These are phyloP conservation scores for Atrina japonica DNA, from an alignment of 2,888 invertebrate genomes.

Conservation along the genomic window DNA sequence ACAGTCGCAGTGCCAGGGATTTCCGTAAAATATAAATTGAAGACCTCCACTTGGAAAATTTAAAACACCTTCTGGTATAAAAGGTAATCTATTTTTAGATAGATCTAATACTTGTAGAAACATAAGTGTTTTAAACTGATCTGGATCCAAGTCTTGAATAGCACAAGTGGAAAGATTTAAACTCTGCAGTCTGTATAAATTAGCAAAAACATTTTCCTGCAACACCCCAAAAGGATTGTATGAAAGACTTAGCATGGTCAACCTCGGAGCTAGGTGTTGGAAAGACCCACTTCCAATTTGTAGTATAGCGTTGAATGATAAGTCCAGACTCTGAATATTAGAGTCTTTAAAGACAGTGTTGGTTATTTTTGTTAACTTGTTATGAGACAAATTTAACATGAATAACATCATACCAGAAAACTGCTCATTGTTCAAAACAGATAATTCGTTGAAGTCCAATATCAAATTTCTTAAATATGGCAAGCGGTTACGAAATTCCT, in stretches of 20 bases:
- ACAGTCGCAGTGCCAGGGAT: slow-evolving; percentile 73
- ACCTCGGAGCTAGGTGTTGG: slow-evolving; percentile 54
- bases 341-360: slow-evolving; percentile 55
- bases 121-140: slow-evolving; percentile 51
- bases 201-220: slow-evolving; percentile 52
- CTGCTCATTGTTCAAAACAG: slow-evolving; percentile 50
- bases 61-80: slow-evolving; percentile 53
- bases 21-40: slow-evolving; percentile 57
- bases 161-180: slow-evolving; percentile 68
- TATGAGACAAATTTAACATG: slow-evolving; percentile 62
- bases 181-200: slow-evolving; percentile 59
- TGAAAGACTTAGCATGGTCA: slow-evolving; percentile 61
- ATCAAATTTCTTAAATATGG: slow-evolving; percentile 54
- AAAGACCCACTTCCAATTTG: slow-evolving; percentile 53
- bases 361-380: slow-evolving; percentile 57
- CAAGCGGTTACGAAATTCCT: slow-evolving; percentile 51
- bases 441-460: slow-evolving; percentile 62
- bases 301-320: slow-evolving; percentile 66
- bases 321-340: slow-evolving; percentile 57
- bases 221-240: slow-evolving; percentile 61
- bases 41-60: slow-evolving; percentile 50
- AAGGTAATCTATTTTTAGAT: slow-evolving; percentile 63
- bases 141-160: slow-evolving; percentile 48
- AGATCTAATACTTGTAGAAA: slow-evolving; percentile 64
- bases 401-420: slow-evolving; percentile 64